phyloP scores from a whole-genome alignment of 2,888 invertebrate genomes.

The Tetramorium bicarinatum region DNA sequence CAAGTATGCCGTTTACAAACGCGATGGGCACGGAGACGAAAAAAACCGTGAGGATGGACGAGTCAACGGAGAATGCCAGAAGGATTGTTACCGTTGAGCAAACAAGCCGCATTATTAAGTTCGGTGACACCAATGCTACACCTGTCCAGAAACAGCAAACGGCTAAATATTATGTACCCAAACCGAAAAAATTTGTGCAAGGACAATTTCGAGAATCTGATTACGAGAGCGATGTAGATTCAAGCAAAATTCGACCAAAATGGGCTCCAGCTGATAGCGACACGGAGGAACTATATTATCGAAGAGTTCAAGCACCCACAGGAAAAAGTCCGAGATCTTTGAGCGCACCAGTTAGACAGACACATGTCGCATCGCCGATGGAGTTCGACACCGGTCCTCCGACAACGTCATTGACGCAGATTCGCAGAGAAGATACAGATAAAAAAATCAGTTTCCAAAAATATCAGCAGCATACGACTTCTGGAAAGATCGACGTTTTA shows the following conservation, averaged over 20 bases:
- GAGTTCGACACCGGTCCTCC: constrained; percentile 89
- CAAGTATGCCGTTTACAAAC: constrained; percentile 88
- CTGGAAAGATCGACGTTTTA: constrained; percentile 67
- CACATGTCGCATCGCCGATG: constrained; percentile 88
- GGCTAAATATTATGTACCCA: constrained; percentile 84
- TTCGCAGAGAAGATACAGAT: constrained; percentile 66
- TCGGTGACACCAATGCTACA: constrained; percentile 86
- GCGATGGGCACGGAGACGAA: constrained; percentile 90
- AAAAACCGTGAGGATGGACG: constrained; percentile 91
- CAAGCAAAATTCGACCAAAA: constrained; percentile 88
- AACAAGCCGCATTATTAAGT: constrained; percentile 90
- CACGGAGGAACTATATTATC: constrained; percentile 88
- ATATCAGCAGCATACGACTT: constrained; percentile 43
- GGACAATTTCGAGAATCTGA: constrained; percentile 90
- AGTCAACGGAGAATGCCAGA: constrained; percentile 90
- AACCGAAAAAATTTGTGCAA: constrained; percentile 89
- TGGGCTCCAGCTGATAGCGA: constrained; percentile 90
- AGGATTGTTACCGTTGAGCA: constrained; percentile 91
- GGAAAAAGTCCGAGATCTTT: constrained; percentile 85
- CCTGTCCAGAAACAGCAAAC: constrained; percentile 64
- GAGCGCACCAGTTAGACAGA: constrained; percentile 74
- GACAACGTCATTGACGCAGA: constrained; percentile 77
- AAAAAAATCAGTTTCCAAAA: constrained; percentile 67
- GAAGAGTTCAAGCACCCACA: constrained; percentile 89
- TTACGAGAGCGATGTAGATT: constrained; percentile 91